These are phyloP conservation scores for Tenthredo mesomela DNA, from an alignment of 2,888 invertebrate genomes.

Conservation along the genomic window DNA sequence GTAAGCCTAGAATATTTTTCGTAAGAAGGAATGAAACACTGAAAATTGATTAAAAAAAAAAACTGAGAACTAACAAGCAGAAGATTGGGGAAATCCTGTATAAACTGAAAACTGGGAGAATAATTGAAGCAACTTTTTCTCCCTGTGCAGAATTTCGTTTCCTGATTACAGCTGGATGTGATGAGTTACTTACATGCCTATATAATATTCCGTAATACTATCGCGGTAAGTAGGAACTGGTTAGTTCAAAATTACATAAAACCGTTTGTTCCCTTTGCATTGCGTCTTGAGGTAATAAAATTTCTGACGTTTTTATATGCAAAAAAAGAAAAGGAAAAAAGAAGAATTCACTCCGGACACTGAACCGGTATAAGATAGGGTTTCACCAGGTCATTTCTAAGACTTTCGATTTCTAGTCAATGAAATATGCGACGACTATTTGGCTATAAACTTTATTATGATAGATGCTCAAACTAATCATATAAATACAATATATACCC, in stretches of 20 bases:
- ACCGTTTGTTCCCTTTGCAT: neutral
- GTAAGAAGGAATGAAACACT: neutral
- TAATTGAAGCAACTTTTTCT: neutral
- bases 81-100: neutral
- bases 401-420: constrained; percentile 35
- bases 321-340: neutral
- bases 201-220: neutral
- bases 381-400: neutral
- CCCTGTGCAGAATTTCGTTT: neutral
- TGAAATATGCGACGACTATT: constrained; percentile 17
- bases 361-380: constrained; percentile 17
- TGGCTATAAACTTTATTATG: neutral
- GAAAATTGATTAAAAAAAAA: neutral
- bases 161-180: neutral
- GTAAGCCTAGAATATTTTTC: neutral
- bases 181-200: neutral
- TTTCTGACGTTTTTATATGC: neutral
- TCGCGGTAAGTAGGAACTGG: neutral
- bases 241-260: constrained; percentile 24
- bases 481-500: neutral
- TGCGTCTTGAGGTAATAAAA: neutral
- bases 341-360: neutral
- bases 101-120: neutral
- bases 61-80: neutral
- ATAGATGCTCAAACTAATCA: neutral